Evolutionary conservation across 2,888 invertebrate species (phyloP), one percentile per base, ranked within the genome.

Genomic region (Callimorpha dominula): DNA sequence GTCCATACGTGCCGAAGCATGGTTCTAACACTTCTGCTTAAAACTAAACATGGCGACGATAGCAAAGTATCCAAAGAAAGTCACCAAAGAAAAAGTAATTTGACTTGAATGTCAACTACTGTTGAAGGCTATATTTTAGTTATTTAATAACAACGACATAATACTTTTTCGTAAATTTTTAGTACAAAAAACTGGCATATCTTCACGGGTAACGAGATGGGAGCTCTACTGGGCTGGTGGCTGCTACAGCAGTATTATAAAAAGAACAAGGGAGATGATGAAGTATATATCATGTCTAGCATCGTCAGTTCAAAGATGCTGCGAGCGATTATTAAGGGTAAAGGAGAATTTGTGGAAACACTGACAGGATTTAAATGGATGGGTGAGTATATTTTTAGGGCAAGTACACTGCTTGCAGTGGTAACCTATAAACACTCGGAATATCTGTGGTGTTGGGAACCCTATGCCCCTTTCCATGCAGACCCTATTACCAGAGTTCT

Each of bases 361-460:
- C 96, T 99, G 70, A 99, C 99, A 0, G 99, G 99, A 0, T 99
- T 99, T 90, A 99, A 99, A 89, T 99, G 99, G 99, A 99, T 99
- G 98, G 99, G 99, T 94, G 78, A 90, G 91, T 60, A 14, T 6
- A 60, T 7, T 17, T 46, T 46, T 8, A 46, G 9, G 4, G 9
- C 6, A 43, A 43, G 5, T 43, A 46, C 6, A 46, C 43, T 46
- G 43, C 43, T 1, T 46, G 9, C 43, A 6, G 43, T 46, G 43
- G 9, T 9, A 3, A 31, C 43, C 43, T 46, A 46, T 46, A 3
- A 31, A 31, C 43, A 46, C 43, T 46, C 43, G 43, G 1, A 6
- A 46, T 31, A 31, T 2, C 31, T 31, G 31, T 31, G 31, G 31
- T 31, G 31, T 31, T 31, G 31, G 31, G 1, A 31, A 31, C 31